Evolutionary conservation across 2,113 vertebrate species (phyloP).

Genomic region (Chaetorhynchus papuensis): DNA sequence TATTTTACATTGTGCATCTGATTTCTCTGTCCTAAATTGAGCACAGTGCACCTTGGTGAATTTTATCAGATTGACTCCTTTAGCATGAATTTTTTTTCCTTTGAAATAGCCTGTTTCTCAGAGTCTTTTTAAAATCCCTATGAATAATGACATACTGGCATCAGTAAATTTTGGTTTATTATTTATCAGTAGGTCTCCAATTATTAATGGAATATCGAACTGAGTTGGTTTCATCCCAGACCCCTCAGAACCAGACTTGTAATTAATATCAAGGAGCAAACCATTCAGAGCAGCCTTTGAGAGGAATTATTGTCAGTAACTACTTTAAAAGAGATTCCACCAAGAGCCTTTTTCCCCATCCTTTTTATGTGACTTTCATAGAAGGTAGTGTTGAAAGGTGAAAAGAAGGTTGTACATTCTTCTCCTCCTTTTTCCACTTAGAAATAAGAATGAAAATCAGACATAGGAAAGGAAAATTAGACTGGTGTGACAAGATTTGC

Average conservation of each 20-base stretch:
- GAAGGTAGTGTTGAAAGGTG: background rate
- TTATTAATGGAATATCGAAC: background rate
- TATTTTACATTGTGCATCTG: background rate
- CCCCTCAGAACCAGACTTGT: background rate
- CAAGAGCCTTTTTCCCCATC: background rate
- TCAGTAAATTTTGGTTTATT: background rate
- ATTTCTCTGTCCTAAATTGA: background rate
- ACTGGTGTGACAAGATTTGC: background rate
- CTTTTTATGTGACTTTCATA: background rate
- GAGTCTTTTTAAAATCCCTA: background rate
- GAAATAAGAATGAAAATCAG: background rate
- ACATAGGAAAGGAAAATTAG: background rate
- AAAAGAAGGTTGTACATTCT: background rate
- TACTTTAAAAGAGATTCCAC: background rate
- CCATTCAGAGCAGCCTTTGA: background rate
- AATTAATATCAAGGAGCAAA: background rate
- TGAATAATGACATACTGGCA: background rate
- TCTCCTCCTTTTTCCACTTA: background rate
- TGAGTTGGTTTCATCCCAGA: background rate
- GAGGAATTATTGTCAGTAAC: background rate
- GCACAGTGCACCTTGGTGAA: background rate
- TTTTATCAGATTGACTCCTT: background rate
- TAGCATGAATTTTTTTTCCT: background rate
- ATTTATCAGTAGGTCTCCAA: background rate
- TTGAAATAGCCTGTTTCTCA: background rate